Base-by-base conservation (phyloP, 2,888 invertebrate species). In the Coecobrya sp. region DNA sequence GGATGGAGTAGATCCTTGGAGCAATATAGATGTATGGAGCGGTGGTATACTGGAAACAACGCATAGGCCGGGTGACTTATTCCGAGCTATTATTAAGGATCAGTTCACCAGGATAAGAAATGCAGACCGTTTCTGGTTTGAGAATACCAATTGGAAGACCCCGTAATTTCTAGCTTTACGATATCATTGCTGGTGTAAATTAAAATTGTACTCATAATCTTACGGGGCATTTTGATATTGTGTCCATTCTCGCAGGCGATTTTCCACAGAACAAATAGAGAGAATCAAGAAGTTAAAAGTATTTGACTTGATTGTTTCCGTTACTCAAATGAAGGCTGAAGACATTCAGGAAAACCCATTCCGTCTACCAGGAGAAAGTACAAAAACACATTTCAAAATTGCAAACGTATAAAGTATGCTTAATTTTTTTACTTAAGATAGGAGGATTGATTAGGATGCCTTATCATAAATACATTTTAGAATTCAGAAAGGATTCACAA, bases 101-200 rank as follows among this genome's bases (percentile, higher is more conserved):
- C 97, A 97, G 94, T 97, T 97, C 95, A 93, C 94, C 55, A 95
- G 97, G 93, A 96, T 97, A 91, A 95, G 97, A 93, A 96, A 96
- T 95, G 96, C 96, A 1, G 97, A 97, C 95, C 95, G 97, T 87
- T 97, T 97, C 95, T 97, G 97, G 97, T 97, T 96, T 95, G 96
- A 96, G 94, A 97, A 97, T 95, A 90, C 13, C 0, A 93, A 94
- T 10, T 94, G 95, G 95, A 94, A 94, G 82, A 89, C 62, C 5
- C 87, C 79, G 95, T 94, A 93, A 93, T n/a, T 59, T 42, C 19
- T 36, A 36, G 7, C 36, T 36, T 36, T n/a, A 0, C 10, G 59
- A 16, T n/a, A n/a, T n/a, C n/a, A n/a, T 19, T 59, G 5, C 4
- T n/a, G 19, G 59, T 59, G 22, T 25, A 65, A 13, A 22, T 5